Evolutionary conservation across 2,113 vertebrate genomes (phyloP).

Genomic region (Stomatorhinus ivindoensis): DNA sequence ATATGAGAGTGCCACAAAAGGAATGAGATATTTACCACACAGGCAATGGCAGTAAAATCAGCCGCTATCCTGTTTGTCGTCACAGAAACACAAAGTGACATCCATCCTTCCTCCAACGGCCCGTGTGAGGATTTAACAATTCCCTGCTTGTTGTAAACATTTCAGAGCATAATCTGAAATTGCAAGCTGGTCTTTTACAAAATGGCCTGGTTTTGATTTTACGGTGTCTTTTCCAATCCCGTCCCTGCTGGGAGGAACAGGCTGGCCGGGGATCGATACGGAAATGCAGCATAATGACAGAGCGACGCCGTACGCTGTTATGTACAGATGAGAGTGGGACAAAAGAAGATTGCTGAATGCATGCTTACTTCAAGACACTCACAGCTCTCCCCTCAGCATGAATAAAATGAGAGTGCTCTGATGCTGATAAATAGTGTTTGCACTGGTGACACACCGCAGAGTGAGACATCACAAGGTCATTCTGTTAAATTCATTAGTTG

Average conservation of each 20-base stretch:
- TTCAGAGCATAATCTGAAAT: slow-evolving; percentile 3
- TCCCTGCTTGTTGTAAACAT: slow-evolving; percentile 4
- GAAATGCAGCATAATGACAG: neutral
- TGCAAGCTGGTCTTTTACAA: neutral
- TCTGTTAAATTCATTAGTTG: neutral
- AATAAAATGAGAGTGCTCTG: neutral
- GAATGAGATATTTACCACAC: neutral
- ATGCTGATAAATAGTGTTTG: neutral
- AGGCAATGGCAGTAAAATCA: neutral
- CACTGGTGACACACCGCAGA: neutral
- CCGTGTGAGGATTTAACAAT: neutral
- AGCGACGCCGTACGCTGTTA: neutral
- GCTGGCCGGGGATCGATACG: neutral
- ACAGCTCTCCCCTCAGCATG: neutral
- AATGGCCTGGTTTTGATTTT: neutral
- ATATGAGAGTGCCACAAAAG: slow-evolving; percentile 42
- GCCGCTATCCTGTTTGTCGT: slow-evolving; percentile 1
- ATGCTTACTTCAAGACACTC: neutral
- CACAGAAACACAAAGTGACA: neutral
- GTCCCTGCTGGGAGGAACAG: neutral
- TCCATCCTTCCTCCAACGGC: neutral
- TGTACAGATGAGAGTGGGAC: neutral
- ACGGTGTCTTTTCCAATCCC: neutral
- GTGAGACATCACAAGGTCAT: neutral
- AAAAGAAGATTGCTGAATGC: neutral